Conservation (phyloP, 1,140 invertebrate genomes). For the Belonocnema kinseyi region DNA sequence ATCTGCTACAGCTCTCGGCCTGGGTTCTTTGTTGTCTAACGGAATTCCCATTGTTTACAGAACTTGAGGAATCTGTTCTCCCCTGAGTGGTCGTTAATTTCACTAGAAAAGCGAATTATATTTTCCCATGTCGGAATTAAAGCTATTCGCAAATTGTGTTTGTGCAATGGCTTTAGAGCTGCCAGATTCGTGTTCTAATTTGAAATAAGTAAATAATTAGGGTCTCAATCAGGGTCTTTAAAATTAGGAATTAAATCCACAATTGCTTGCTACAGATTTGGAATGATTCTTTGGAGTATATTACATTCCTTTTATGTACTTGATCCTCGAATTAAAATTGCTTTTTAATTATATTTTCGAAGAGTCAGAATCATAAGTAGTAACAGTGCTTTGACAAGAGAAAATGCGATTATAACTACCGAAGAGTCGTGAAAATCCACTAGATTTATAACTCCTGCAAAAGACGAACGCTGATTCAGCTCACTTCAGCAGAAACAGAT, state of each 20-base stretch:
- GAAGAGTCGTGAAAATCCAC: not conserved
- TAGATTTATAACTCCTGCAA: conserved; percentile 27
- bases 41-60: not conserved
- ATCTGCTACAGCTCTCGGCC: not conserved
- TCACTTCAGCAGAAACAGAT: conserved; percentile 15
- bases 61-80: not conserved
- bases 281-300: too few species aligned
- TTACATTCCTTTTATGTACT: too few species aligned
- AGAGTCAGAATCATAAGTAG: not conserved
- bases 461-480: conserved; percentile 27
- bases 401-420: not conserved
- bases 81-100: not conserved
- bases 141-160: too few species aligned
- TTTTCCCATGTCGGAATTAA: not conserved
- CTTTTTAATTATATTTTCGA: not conserved
- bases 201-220: too few species aligned
- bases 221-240: too few species aligned
- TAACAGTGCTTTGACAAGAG: not conserved
- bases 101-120: not conserved
- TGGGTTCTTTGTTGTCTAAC: conserved; percentile 4
- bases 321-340: too few species aligned
- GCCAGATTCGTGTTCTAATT: too few species aligned
- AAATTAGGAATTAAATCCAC: too few species aligned
- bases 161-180: too few species aligned
- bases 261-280: too few species aligned